These are phyloP conservation scores for Etheostoma spectabile DNA, from an alignment of 2,113 vertebrate genomes.

Conservation along the genomic window DNA sequence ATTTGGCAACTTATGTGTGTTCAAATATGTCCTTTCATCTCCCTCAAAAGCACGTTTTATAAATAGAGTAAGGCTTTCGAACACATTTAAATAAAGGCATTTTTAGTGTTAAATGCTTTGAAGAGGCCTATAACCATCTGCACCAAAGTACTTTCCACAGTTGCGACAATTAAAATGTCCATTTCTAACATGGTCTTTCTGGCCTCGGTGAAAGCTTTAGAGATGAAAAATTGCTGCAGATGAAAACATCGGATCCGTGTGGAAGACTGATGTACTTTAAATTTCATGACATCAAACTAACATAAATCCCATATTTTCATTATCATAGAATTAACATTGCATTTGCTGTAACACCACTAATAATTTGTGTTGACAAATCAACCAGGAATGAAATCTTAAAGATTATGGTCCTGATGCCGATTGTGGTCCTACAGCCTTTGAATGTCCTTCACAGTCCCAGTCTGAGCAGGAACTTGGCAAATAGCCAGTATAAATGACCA, in stretches of 20 bases:
- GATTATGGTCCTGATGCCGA: slow-evolving; percentile 23
- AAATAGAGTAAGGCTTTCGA: slow-evolving; percentile 61
- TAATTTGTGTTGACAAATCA: neutral
- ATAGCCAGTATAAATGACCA: neutral
- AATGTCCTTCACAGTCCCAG: slow-evolving; percentile 14
- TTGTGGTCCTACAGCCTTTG: neutral
- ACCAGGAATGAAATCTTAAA: slow-evolving; percentile 21
- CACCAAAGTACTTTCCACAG: neutral
- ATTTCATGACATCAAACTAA: too few species aligned
- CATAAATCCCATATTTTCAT: too few species aligned
- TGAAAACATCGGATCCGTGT: too few species aligned
- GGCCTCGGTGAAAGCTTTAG: neutral
- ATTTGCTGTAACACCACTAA: neutral
- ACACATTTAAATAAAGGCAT: slow-evolving; percentile 53
- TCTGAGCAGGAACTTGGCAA: neutral
- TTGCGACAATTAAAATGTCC: slow-evolving; percentile 14
- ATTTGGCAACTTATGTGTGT: slow-evolving; percentile 57
- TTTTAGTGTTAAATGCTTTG: slow-evolving; percentile 43
- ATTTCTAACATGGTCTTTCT: neutral
- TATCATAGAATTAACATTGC: neutral
- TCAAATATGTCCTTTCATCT: slow-evolving; percentile 14
- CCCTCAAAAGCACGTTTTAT: neutral
- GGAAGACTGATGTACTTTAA: too few species aligned
- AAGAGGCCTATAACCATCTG: slow-evolving; percentile 14
- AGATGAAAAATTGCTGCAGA: too few species aligned